Base-by-base conservation (phyloP, 2,888 invertebrate species). In the Copidosoma aretas region DNA sequence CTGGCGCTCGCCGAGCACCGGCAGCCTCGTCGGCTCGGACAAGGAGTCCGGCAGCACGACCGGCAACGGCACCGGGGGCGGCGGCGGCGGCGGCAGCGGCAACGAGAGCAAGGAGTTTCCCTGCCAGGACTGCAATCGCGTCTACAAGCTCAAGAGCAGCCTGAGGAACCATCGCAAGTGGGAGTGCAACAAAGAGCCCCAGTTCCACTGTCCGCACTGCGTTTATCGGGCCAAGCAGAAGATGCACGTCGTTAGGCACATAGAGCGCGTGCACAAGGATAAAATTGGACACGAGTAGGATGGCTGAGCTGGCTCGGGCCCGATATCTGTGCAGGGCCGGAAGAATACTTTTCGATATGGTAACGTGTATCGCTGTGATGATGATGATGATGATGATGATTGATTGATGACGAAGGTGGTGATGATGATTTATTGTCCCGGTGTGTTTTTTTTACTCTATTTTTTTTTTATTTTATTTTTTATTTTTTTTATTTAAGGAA, bases 91-190 rank as follows among this genome's bases (percentile, higher is more conserved):
- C 12, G 67, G 72, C 39, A 39, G 64, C 21, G 73, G 73, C 66
- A 66, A 75, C 84, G 67, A 75, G 21, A 73, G 72, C 66, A 66
- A 75, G 84, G 67, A 75, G 75, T 91, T 91, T 86, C 86, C 88
- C 60, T 92, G 92, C 84, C 88, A 89, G 73, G 91, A 91, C 81
- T 93, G 93, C 85, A 91, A 91, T 71, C 88, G 92, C 76, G 88
- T 90, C 68, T 84, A 84, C 74, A 81, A 79, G 65, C 78, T 79
- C 17, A 74, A 76, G 60, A 75, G 77, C 66, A 81, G 82, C 41
- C 75, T 84, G 46, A 71, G 79, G 54, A 82, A 83, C 59, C 85
- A 84, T 71, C 77, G 77, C 58, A 79, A 78, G 58, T 79, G 81
- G 71, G 84, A 85, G 73, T 85, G 86, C 71, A 83, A 84, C 62